Conservation (phyloP, 2,888 invertebrate genomes). For the Diachrysia chrysitis region DNA sequence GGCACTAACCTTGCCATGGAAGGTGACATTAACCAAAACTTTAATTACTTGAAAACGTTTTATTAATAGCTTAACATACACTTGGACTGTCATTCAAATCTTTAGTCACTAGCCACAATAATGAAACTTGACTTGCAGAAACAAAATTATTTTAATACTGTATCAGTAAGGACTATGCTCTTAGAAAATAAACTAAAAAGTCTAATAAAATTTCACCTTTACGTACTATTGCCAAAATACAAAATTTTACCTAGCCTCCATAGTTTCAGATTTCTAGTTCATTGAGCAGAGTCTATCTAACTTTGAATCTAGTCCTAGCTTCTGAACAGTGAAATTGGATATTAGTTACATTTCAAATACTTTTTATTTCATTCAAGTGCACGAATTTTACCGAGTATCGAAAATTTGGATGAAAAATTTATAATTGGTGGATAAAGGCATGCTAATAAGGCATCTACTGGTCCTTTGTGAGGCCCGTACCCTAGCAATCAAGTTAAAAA, state of each 20-base stretch:
- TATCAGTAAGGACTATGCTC: too few species aligned
- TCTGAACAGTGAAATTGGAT: constrained; percentile 41
- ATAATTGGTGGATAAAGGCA: constrained; percentile 36
- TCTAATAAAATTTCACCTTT: constrained; percentile 5
- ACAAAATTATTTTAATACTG: too few species aligned
- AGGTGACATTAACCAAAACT: neutral
- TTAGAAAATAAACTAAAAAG: neutral
- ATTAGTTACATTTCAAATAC: constrained; percentile 11
- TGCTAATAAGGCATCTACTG: constrained; percentile 24
- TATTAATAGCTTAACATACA: too few species aligned
- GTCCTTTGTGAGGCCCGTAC: constrained; percentile 15
- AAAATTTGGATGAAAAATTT: constrained; percentile 8
- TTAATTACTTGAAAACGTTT: neutral
- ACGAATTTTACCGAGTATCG: neutral
- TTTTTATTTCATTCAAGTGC: neutral
- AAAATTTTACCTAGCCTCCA: constrained; percentile 13
- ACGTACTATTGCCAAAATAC: constrained; percentile 6
- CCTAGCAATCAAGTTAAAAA: constrained; percentile 10
- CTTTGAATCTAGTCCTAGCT: constrained; percentile 6
- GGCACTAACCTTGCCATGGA: neutral
- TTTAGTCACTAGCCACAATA: too few species aligned
- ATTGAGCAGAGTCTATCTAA: constrained; percentile 29
- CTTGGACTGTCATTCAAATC: neutral
- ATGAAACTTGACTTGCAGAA: too few species aligned
- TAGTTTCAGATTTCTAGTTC: constrained; percentile 16